Percentiles rank a stretch among this genome's conserved stretches.
phyloP scores from a whole-genome alignment of 2,113 vertebrate species.

The Synchiropus splendidus region DNA sequence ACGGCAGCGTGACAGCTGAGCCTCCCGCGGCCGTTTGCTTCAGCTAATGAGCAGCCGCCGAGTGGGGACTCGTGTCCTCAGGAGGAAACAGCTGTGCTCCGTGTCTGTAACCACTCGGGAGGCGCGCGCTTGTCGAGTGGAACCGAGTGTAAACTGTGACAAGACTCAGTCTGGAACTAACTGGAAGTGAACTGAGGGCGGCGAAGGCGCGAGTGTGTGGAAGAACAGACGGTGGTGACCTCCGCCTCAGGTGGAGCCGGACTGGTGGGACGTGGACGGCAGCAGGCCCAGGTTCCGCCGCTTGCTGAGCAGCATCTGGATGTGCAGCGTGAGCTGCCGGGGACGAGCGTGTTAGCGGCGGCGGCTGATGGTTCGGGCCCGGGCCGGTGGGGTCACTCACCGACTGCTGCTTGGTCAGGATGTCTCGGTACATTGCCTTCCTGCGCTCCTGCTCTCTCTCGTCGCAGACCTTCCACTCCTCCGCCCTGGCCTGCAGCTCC shows the following conservation, averaged over 20 bases:
- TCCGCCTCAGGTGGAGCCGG: too few relatives aligned
- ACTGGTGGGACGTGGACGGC: neutral
- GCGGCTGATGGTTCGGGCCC: too few relatives aligned
- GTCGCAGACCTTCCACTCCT: slow-evolving; percentile 22
- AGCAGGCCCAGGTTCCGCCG: slow-evolving; percentile 10
- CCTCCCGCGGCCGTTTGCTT: too few relatives aligned
- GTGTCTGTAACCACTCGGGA: too few relatives aligned
- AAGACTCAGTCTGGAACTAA: too few relatives aligned
- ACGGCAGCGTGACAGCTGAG: too few relatives aligned
- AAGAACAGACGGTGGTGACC: too few relatives aligned
- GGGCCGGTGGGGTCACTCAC: slow-evolving; percentile 29
- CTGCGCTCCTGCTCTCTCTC: slow-evolving; percentile 19
- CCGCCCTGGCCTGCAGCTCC: slow-evolving; percentile 11
- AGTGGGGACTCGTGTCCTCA: too few relatives aligned
- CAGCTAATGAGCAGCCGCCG: too few relatives aligned
- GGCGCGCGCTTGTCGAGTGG: too few relatives aligned
- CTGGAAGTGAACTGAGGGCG: neutral
- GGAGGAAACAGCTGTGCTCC: too few relatives aligned
- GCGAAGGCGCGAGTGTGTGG: neutral
- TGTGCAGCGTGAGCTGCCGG: slow-evolving; percentile 35
- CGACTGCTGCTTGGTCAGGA: slow-evolving; percentile 31
- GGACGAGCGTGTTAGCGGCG: neutral
- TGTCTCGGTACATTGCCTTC: slow-evolving; percentile 17
- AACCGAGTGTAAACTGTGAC: too few relatives aligned
- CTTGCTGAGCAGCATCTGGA: slow-evolving; percentile 32